A percentile compares a stretch with the other conserved stretches of the same genome.
These are phyloP conservation scores for Callocephalon fimbriatum DNA, from an alignment of 2,113 vertebrate species.

Conservation along the genomic window DNA sequence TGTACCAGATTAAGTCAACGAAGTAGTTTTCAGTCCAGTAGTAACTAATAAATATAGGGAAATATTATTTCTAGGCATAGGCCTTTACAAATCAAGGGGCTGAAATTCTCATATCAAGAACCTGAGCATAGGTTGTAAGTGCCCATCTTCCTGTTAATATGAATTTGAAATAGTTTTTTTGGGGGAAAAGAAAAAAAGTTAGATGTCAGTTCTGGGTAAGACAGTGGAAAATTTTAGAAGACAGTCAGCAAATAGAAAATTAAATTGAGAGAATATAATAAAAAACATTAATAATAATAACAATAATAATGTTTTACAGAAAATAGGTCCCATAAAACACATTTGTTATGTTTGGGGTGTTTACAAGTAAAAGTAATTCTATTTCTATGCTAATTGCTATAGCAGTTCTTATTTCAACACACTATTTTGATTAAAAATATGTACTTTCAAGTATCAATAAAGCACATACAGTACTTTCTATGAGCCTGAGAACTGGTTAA, in stretches of 20 bases:
- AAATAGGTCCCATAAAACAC: background rate
- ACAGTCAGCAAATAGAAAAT: background rate
- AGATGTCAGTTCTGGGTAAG: accelerated
- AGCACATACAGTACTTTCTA: background rate
- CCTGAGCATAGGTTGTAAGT: background rate
- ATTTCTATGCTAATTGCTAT: background rate
- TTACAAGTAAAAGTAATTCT: background rate
- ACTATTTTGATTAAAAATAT: background rate
- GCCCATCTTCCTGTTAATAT: background rate
- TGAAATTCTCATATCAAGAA: background rate
- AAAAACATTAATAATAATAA: background rate
- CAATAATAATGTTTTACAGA: background rate
- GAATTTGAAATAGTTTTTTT: background rate
- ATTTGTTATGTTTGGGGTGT: background rate
- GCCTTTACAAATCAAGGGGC: background rate
- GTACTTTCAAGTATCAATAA: background rate
- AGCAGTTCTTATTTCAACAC: background rate
- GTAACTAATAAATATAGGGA: background rate
- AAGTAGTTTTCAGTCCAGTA: background rate
- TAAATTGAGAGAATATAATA: background rate
- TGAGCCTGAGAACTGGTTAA: background rate
- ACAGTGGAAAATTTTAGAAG: background rate
- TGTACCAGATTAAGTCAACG: background rate
- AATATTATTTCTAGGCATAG: background rate
- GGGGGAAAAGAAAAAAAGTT: background rate